Conservation (phyloP, 2,113 vertebrate genomes). For the Fulmarus glacialis region DNA sequence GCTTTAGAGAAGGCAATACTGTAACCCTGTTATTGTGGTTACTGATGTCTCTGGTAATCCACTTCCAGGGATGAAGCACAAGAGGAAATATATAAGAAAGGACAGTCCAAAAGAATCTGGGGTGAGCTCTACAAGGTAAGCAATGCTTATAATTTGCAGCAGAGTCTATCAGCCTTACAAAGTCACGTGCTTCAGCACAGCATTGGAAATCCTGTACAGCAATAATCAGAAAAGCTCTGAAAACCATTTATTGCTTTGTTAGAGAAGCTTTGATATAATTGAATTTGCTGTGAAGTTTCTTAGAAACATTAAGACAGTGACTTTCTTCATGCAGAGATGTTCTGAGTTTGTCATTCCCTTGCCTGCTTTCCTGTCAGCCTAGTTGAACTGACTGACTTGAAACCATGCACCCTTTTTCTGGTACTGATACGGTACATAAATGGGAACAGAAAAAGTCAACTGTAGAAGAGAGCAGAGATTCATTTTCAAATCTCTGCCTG, state of each 20-base stretch:
- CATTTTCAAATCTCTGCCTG: background rate
- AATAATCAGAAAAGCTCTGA: background rate
- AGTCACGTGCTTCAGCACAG: background rate
- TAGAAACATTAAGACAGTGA: background rate
- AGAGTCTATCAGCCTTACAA: background rate
- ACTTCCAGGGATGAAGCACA: conserved; percentile 84
- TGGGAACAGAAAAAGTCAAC: background rate
- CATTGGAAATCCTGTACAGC: background rate
- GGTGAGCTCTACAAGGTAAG: conserved; percentile 97
- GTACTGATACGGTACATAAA: background rate
- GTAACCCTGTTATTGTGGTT: background rate
- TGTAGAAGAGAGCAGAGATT: background rate
- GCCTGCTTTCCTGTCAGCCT: background rate
- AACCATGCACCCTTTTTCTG: background rate
- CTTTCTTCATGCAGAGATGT: background rate
- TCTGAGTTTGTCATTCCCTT: background rate
- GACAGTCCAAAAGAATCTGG: conserved; percentile 97
- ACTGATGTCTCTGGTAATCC: conserved; percentile 21
- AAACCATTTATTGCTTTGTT: background rate
- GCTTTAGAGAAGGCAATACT: background rate
- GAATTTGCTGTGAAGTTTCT: background rate
- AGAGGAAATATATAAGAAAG: conserved; percentile 97
- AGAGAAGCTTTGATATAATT: background rate
- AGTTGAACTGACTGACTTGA: background rate
- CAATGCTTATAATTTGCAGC: accelerated